Base-by-base conservation (phyloP, 2,888 invertebrate species). In the Tridacna crocea region DNA sequence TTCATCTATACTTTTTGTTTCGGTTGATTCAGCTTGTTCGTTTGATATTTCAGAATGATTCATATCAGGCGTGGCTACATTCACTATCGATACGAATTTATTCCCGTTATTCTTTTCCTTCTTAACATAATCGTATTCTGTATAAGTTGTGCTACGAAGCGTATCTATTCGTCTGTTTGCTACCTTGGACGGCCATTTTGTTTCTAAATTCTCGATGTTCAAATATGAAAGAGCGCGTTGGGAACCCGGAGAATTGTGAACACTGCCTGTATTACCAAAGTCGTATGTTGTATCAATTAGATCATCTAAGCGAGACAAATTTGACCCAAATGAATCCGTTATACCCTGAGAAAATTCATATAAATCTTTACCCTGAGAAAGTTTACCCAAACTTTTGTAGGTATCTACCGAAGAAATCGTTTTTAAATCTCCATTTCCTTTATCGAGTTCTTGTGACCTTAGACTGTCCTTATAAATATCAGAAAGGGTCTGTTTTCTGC, bases 81-180 rank as follows among this genome's bases (percentile, higher is more conserved):
- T 79, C 17, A 82, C 75, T 10, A 82, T 65, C 15, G 82, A 76
- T 4, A 82, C 75, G 55, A 75, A 82, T 68, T 79, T 82, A 47
- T 79, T 70, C 3, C 72, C 79, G 19, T 58, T 58, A 26, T 15
- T 61, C 12, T 46, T 22, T 15, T 15, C 36, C n/a, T 22, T 17
- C 15, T n/a, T 70, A 17, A 70, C 11, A 26, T 70, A 70, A 26
- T 70, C 70, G 22, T 72, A 77, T 19, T 77, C 72, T 24, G 60
- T 70, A n/a, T 72, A 47, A 8, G 27, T 46, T 22, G n/a, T 70
- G 27, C 61, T 70, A 22, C 27, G n/a, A 17, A 77, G 36, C 15
- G 58, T 46, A 15, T 48, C 58, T 46, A 19, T 58, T 2, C 48
- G 22, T 11, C 19, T 72, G 47, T 72, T 72, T 26, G 19, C 17